Conservation (phyloP, 53 echinoderm and acorn worm species). For the Paelopatides confundens region DNA sequence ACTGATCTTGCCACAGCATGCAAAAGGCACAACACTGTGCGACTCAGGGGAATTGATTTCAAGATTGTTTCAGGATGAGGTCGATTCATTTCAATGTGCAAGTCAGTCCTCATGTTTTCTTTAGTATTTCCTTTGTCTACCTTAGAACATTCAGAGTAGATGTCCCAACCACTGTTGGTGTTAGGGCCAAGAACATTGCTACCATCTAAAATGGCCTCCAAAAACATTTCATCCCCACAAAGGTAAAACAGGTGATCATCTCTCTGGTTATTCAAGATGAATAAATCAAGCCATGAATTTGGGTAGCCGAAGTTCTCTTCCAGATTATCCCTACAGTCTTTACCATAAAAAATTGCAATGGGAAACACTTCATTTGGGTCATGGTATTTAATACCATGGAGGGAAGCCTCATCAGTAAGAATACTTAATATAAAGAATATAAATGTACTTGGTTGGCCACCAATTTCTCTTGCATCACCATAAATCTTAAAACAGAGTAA, state of each 20-base stretch:
- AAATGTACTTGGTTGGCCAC: slow-evolving; percentile 23
- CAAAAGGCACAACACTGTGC: neutral
- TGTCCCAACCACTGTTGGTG: slow-evolving; percentile 70
- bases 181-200: too few species aligned
- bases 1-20: slow-evolving; percentile 44
- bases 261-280: neutral
- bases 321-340: slow-evolving; percentile 71
- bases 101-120: neutral
- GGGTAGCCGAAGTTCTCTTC: slow-evolving; percentile 66
- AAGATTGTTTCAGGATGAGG: neutral
- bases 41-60: neutral
- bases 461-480: slow-evolving; percentile 8
- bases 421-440: neutral
- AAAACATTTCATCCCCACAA: too few species aligned
- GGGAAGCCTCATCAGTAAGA: neutral
- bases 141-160: slow-evolving; percentile 63
- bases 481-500: slow-evolving; percentile 14
- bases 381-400: neutral
- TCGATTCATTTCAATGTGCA: neutral
- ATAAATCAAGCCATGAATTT: neutral
- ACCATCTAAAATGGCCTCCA: too few species aligned
- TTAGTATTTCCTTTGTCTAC: neutral
- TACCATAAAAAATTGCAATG: slow-evolving; percentile 75
- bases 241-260: slow-evolving; percentile 55
- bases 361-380: slow-evolving; percentile 47